Base-by-base conservation (phyloP, 2,113 vertebrate genomes). In the Microcebus lehilahytsara region DNA sequence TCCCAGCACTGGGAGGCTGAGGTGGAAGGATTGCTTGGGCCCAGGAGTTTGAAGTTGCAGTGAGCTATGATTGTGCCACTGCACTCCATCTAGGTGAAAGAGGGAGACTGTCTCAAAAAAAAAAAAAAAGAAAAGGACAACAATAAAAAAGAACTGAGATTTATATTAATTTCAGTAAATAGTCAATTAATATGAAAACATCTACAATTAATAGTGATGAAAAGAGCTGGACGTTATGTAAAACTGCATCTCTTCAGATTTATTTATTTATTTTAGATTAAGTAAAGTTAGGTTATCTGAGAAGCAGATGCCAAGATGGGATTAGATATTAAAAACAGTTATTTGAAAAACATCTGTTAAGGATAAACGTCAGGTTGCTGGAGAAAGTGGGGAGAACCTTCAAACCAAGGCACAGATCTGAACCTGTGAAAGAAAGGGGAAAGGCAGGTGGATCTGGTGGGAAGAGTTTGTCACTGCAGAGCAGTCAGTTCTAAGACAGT, bases 391-490 rank as follows among this genome's bases (percentile, higher is more conserved):
- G 11, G 58, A 58, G 34, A 12, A 10, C 34, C 34, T 78, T 67
- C 14, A 11, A 23, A 62, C 22, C 30, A 13, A 37, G 34, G 49
- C 3, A 6, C 12, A 14, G n/a, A 6, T 67, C 34, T 32, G 27
- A 60, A 32, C 1, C 20, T 32, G 9, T 37, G 34, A 69, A 51
- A 34, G 5, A 16, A 49, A 19, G 13, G 10, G n/a, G 17, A 0
- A 25, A 16, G 27, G 9, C 27, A 13, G 16, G 1, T 12, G 9
- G 17, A 1, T 2, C 13, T 8, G 6, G 17, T 14, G 1, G 30
- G 22, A 6, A 32, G 14, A 42, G 3, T 9, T 19, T 69, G 4
- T 37, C 9, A 56, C 5, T 20, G 22, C 9, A 22, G 4, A 78
- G 9, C 0, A n/a, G 34, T 53, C 85, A n/a, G 34, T 53, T 90